These are phyloP conservation scores for Mactromeris polynyma DNA, from an alignment of 2,888 invertebrate species.

Conservation along the genomic window DNA sequence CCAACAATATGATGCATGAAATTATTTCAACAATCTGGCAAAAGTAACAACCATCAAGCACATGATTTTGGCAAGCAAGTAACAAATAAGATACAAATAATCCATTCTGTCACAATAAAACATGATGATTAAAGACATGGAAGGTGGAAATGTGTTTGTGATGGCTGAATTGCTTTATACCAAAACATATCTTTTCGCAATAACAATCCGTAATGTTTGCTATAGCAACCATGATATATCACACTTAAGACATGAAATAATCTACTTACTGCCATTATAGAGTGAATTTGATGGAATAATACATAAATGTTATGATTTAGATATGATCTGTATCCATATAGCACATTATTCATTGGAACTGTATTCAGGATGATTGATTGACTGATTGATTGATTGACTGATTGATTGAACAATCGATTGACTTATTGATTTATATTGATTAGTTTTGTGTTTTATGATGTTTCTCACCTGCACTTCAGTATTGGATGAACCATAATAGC, in stretches of 20 bases:
- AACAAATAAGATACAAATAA: not conserved
- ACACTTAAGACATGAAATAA: not conserved
- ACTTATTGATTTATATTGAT: no score
- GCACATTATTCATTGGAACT: no score
- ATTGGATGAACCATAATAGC: no score
- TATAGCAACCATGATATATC: not conserved
- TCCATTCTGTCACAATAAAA: slow-evolving; percentile 15
- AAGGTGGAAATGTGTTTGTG: not conserved
- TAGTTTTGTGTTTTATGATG: no score
- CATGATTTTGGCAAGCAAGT: slow-evolving; percentile 6
- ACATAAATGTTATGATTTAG: not conserved
- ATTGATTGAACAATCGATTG: no score
- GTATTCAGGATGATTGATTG: no score
- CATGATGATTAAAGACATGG: not conserved
- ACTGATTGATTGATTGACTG: no score
- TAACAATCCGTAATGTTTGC: not conserved
- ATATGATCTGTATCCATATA: not conserved
- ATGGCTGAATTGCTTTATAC: slow-evolving; percentile 3
- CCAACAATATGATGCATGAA: not conserved
- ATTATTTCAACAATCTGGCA: not conserved
- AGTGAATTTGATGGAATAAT: not conserved
- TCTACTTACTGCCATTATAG: not conserved
- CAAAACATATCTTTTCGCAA: not conserved
- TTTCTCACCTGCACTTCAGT: no score
- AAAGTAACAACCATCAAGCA: not conserved